Evolutionary conservation across 2,888 invertebrate species (phyloP).

Genomic region (Cephus pulcher): DNA sequence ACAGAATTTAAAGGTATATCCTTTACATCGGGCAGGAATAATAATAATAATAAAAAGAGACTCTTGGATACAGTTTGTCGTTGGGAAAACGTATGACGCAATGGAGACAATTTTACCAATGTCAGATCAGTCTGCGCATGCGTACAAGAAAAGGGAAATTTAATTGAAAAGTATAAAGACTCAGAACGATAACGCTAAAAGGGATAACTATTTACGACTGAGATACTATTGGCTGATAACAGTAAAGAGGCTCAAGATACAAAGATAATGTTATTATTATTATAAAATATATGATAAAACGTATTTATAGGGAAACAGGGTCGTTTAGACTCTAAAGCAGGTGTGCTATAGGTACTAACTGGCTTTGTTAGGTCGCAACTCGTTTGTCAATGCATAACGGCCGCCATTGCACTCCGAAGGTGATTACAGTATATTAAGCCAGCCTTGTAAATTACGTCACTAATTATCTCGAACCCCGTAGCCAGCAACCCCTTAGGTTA

Average conservation of each 20-base stretch:
- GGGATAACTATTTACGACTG: not conserved
- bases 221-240: not conserved
- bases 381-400: conserved; percentile 32
- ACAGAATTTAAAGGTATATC: too few species aligned
- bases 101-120: too few species aligned
- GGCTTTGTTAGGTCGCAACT: conserved; percentile 10
- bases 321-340: not conserved
- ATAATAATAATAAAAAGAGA: too few species aligned
- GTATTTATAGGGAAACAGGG: not conserved
- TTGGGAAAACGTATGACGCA: too few species aligned
- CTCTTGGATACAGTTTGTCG: too few species aligned
- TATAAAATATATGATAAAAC: not conserved
- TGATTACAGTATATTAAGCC: conserved; percentile 43
- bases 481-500: conserved; percentile 5
- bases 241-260: not conserved
- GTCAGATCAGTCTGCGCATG: too few species aligned
- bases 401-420: conserved; percentile 30
- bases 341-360: not conserved
- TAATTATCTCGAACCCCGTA: conserved; percentile 39
- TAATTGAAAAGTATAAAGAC: not conserved
- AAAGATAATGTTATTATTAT: not conserved
- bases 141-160: not conserved
- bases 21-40: too few species aligned
- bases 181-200: not conserved
- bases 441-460: conserved; percentile 42